Evolutionary conservation across 1,140 invertebrate genomes (phyloP).

Genomic region (Drosophila varians): DNA sequence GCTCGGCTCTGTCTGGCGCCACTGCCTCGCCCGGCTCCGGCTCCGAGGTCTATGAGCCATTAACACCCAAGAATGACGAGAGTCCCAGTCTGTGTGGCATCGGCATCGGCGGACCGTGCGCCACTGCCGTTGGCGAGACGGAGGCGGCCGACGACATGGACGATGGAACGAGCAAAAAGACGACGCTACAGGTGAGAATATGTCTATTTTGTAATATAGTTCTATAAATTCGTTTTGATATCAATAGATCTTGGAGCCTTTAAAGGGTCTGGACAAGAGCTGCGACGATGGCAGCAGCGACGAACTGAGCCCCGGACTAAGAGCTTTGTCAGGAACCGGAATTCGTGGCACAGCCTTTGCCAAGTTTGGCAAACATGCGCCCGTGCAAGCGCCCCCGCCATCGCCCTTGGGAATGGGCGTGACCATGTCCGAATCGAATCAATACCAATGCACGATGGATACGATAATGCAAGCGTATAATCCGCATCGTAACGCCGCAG

Average conservation of each 20-base stretch:
- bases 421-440: conserved; percentile 52
- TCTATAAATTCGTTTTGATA: no score
- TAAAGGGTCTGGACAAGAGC: conserved; percentile 63
- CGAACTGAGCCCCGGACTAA: conserved; percentile 43
- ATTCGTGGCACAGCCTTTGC: conserved; percentile 47
- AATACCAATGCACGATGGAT: conserved; percentile 81
- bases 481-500: conserved; percentile 71
- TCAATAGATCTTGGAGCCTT: conserved; percentile 62
- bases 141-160: conserved; percentile 71
- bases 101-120: conserved; percentile 54
- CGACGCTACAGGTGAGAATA: conserved; percentile 70
- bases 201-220: not conserved
- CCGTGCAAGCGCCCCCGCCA: conserved; percentile 28
- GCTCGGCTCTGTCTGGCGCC: conserved; percentile 47
- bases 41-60: conserved; percentile 79
- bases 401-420: conserved; percentile 30
- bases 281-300: conserved; percentile 65
- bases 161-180: conserved; percentile 74
- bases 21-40: conserved; percentile 67
- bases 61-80: conserved; percentile 82
- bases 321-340: conserved; percentile 37
- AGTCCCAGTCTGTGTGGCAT: conserved; percentile 77
- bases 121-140: conserved; percentile 56
- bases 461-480: conserved; percentile 83
- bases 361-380: conserved; percentile 59